Conservation (phyloP, 2,797 vertebrate species). For the Esox lucius region DNA sequence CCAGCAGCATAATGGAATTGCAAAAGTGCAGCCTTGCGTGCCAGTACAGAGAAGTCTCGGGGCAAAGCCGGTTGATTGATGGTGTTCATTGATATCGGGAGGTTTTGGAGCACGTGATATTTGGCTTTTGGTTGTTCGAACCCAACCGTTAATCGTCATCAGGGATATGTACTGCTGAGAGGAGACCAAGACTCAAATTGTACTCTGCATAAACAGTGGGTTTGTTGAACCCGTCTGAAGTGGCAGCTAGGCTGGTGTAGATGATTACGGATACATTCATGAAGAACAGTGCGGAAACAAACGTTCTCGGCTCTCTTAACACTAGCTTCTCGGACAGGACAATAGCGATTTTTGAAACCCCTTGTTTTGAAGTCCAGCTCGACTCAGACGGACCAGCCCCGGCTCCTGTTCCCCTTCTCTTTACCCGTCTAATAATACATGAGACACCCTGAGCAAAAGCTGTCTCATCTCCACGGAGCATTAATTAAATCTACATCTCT, state of each 20-base stretch:
- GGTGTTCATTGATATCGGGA: slow-evolving; percentile 60
- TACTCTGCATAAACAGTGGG: slow-evolving; percentile 58
- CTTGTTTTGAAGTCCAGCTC: slow-evolving; percentile 58
- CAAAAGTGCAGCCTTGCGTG: slow-evolving; percentile 80
- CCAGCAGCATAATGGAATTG: slow-evolving; percentile 82
- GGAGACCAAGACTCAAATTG: slow-evolving; percentile 58
- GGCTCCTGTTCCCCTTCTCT: slow-evolving; percentile 62
- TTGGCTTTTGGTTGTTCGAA: slow-evolving; percentile 73
- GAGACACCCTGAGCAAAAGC: slow-evolving; percentile 66
- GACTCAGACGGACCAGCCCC: slow-evolving; percentile 61
- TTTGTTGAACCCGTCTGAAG: slow-evolving; percentile 71
- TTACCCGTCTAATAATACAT: slow-evolving; percentile 66
- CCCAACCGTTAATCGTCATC: slow-evolving; percentile 61
- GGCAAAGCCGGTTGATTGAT: slow-evolving; percentile 72
- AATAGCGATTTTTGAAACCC: slow-evolving; percentile 68
- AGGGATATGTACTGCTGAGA: slow-evolving; percentile 7
- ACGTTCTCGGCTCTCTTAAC: slow-evolving; percentile 67
- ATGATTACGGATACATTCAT: slow-evolving; percentile 82
- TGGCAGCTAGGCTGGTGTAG: slow-evolving; percentile 75
- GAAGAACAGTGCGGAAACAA: slow-evolving; percentile 75
- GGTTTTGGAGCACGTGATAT: slow-evolving; percentile 74
- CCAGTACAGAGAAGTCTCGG: slow-evolving; percentile 75
- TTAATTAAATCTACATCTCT: slow-evolving; percentile 78
- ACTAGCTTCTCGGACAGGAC: slow-evolving; percentile 65
- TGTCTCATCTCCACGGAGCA: slow-evolving; percentile 65